Evolutionary conservation across 2,797 vertebrate genomes (phyloP).

Genomic region (Varecia variegata): DNA sequence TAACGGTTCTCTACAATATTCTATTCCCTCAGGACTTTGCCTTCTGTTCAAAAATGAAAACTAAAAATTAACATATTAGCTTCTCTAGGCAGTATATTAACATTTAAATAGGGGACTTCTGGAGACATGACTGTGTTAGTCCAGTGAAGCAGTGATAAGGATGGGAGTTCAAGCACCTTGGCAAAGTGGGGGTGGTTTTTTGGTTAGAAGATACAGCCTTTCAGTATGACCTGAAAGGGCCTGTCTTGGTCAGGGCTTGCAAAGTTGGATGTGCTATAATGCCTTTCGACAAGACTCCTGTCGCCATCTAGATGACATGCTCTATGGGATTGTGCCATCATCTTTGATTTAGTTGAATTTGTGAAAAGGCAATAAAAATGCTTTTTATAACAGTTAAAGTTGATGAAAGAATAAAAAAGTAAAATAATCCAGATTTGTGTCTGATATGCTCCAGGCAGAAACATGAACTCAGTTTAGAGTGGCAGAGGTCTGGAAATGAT

Average conservation of each 20-base stretch:
- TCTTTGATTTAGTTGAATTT: conserved; percentile 58
- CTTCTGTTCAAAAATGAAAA: conserved; percentile 23
- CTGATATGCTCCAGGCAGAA: conserved; percentile 34
- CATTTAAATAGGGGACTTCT: not conserved
- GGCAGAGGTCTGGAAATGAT: conserved; percentile 25
- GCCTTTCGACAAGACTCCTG: not conserved
- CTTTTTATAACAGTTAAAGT: conserved; percentile 2
- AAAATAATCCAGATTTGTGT: conserved; percentile 30
- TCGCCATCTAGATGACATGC: not conserved
- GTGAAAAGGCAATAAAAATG: conserved; percentile 44
- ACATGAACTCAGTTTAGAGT: conserved; percentile 40
- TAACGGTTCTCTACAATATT: conserved; percentile 43
- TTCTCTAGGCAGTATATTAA: not conserved
- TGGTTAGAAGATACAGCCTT: not conserved
- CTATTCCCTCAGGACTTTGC: not conserved
- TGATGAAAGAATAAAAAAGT: conserved; percentile 34
- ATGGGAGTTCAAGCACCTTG: not conserved
- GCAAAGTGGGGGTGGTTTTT: not conserved
- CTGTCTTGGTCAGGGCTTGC: conserved; percentile 26
- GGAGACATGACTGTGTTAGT: not conserved
- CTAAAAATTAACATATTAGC: not conserved
- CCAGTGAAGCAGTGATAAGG: not conserved
- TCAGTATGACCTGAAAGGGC: not conserved
- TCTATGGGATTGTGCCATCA: conserved; percentile 27
- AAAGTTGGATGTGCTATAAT: conserved; percentile 19